Base-by-base conservation (phyloP, 2,888 invertebrate genomes). In the Phymatocera aterrima region DNA sequence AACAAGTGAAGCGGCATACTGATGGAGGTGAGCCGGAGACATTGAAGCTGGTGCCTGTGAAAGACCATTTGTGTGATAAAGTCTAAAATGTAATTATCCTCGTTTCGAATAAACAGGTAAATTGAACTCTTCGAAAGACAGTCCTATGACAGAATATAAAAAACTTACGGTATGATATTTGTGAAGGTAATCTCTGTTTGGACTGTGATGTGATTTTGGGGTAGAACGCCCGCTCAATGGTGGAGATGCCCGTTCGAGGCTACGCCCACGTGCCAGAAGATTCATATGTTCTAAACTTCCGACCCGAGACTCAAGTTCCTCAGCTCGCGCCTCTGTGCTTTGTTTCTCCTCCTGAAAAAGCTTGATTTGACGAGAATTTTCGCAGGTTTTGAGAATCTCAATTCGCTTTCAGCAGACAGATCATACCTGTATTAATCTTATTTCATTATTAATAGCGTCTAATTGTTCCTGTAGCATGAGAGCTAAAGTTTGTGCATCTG, bases 401-500 rank as follows among this genome's bases (percentile, higher is more conserved):
- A 31, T 43, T 24, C n/a, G n/a, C n/a, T n/a, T 3, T 1, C 4
- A 28, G 3, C 12, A 21, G n/a, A n/a, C n/a, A 57, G 12, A 24
- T 43, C 77, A 81, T 83, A 93, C 93, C 89, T 93, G 92, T 77
- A 93, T 93, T 80, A 92, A 92, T 90, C 95, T 94, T 87, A 99
- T 99, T 93, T 99, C 99, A 87, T 99, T 99, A 92, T 99, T 99
- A 91, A 99, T 99, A 88, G 99, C 99, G 92, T 99, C 99, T 82
- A 99, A 93, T 91, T 99, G 99, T 88, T 99, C 99, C 91, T 99
- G 99, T 85, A 99, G 93, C 98, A 99, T 99, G 90, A 99, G 95
- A 65, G 99, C 99, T 83, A 99, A 92, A 0, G 99, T 98, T 88
- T 99, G 99, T 68, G 99, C 99, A 91, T 99, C 99, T 2, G 97